Conservation (phyloP, 2,113 vertebrate genomes). For the Melanotaenia duboulayi region DNA sequence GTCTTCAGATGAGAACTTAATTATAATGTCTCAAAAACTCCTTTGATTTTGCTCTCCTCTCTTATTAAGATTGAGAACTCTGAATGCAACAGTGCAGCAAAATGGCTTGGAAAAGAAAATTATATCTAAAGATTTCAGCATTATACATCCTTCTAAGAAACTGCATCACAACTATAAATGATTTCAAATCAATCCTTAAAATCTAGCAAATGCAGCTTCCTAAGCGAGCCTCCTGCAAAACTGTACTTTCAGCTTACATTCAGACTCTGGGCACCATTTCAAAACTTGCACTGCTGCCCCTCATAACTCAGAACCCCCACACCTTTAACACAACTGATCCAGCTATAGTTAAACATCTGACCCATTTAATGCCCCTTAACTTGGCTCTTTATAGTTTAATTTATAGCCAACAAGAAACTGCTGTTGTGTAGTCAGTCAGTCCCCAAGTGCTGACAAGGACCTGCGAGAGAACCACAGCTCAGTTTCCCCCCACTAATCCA, state of each 20-base stretch:
- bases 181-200: conserved; percentile 20
- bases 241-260: conserved; percentile 28
- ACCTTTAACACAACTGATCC: conserved; percentile 69
- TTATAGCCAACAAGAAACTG: conserved; percentile 69
- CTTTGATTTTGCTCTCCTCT: conserved; percentile 32
- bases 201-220: conserved; percentile 10
- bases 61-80: neutral
- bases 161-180: conserved; percentile 28
- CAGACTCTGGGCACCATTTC: conserved; percentile 56
- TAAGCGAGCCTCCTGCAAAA: neutral
- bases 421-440: conserved; percentile 44
- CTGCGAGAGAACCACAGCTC: conserved; percentile 51
- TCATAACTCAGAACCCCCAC: conserved; percentile 52
- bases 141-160: conserved; percentile 34
- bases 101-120: conserved; percentile 51
- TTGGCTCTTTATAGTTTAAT: conserved; percentile 65
- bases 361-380: conserved; percentile 69
- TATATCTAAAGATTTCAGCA: conserved; percentile 38
- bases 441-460: conserved; percentile 36
- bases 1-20: conserved; percentile 51
- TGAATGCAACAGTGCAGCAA: conserved; percentile 16
- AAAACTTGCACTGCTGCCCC: conserved; percentile 36
- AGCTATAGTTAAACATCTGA: conserved; percentile 71
- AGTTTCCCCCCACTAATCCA: conserved; percentile 64
- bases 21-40: conserved; percentile 7